These are phyloP conservation scores for Dendrolimus houi DNA, from an alignment of 2,888 invertebrate species.

Conservation along the genomic window DNA sequence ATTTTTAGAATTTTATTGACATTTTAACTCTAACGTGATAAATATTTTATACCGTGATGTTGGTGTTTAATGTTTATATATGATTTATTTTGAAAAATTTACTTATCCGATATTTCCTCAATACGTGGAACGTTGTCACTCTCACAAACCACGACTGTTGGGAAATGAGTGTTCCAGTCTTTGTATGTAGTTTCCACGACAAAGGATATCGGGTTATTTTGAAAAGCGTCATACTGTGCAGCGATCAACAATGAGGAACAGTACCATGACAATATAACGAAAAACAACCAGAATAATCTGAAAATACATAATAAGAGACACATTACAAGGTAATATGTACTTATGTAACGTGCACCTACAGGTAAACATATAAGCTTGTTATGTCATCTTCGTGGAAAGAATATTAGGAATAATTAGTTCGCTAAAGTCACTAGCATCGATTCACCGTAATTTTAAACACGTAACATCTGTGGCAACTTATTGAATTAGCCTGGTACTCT, in stretches of 20 bases:
- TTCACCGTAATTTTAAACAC: no score
- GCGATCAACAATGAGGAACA: conserved; percentile 74
- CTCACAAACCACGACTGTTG: conserved; percentile 84
- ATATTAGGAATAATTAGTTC: no score
- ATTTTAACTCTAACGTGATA: no score
- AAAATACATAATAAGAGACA: conserved; percentile 8
- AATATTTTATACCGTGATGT: no score
- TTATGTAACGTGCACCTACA: no score
- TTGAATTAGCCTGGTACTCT: no score
- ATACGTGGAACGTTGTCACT: conserved; percentile 80
- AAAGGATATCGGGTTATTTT: conserved; percentile 85
- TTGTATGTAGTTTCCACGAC: conserved; percentile 86
- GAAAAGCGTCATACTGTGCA: conserved; percentile 78
- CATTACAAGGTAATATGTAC: no score
- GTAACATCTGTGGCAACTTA: no score
- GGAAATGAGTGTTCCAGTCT: conserved; percentile 85
- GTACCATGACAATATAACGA: conserved; percentile 78
- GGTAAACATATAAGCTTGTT: not conserved
- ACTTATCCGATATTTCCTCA: conserved; percentile 80
- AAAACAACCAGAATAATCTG: conserved; percentile 80
- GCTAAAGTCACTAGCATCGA: no score
- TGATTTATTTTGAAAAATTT: conserved; percentile 16
- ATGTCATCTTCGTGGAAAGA: no score
- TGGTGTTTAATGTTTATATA: not conserved
- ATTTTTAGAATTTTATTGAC: no score